These are phyloP conservation scores for Sander vitreus DNA, from an alignment of 2,113 vertebrate genomes.

Conservation along the genomic window DNA sequence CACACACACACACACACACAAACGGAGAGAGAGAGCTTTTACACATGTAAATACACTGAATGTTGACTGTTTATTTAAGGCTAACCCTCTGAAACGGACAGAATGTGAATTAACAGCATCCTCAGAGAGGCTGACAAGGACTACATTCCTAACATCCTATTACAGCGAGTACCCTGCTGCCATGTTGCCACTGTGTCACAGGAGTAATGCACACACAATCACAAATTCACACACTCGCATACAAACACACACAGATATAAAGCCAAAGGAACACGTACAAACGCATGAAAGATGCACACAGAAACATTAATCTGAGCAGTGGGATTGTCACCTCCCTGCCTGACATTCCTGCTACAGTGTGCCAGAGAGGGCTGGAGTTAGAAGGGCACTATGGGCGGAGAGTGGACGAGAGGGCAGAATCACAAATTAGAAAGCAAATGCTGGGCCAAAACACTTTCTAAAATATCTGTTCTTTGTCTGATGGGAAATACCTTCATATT, in stretches of 20 bases:
- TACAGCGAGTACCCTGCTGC: slow-evolving; percentile 56
- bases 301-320: slow-evolving; percentile 40
- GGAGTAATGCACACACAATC: slow-evolving; percentile 65
- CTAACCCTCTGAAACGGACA: slow-evolving; percentile 78
- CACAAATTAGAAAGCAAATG: slow-evolving; percentile 61
- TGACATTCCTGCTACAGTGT: slow-evolving; percentile 62
- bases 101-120: slow-evolving; percentile 81
- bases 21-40: background rate
- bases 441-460: background rate
- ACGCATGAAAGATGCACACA: slow-evolving; percentile 41
- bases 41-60: slow-evolving; percentile 36
- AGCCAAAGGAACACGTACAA: slow-evolving; percentile 34
- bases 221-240: slow-evolving; percentile 49
- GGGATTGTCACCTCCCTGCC: slow-evolving; percentile 69
- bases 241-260: slow-evolving; percentile 25
- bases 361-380: slow-evolving; percentile 27
- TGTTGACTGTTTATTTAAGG: slow-evolving; percentile 70
- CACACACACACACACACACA: too few species aligned
- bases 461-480: background rate
- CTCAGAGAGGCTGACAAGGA: slow-evolving; percentile 79
- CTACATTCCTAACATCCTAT: slow-evolving; percentile 81
- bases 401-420: slow-evolving; percentile 61
- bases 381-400: slow-evolving; percentile 39
- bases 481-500: background rate
- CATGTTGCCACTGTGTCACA: slow-evolving; percentile 66